Evolutionary conservation across 1,140 invertebrate species (phyloP), one percentile per base, ranked within the genome.

Genomic region (Calliphora vicina): DNA sequence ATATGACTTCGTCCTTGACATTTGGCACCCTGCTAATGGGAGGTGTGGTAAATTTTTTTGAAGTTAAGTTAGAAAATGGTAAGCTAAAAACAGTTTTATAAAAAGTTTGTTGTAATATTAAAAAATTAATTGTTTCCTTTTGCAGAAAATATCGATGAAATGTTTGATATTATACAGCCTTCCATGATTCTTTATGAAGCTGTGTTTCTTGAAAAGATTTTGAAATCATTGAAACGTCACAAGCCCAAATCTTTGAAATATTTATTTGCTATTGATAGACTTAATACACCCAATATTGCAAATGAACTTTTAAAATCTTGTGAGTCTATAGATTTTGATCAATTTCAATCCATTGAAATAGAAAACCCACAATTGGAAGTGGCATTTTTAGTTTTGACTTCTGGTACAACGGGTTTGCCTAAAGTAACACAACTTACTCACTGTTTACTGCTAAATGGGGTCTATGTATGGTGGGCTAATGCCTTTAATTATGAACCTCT

Each of bases 121-220:
- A 1, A 67, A 25, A 23, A 10, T 25, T 57, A 3, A 15, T 57
- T 67, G 23, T 23, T 67, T 10, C 1, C 1, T 61, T 61, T 1
- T 61, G 17, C 26, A 81, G 80, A 81, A 57, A 27, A 29, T 26
- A 25, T 61, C 0, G 23, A 12, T 2, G 2, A 61, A 15, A 43
- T 57, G 17, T 25, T 81, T 27, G 27, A 27, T 15, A 29, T 26
- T 5, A n/a, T 81, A 35, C 6, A 81, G n/a, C 80, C 80, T 15
- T 27, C 23, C 15, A 81, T 81, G 50, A 81, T 81, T 81, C 26
- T 81, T 6, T 81, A 81, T n/a, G 80, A 81, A 35, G 6, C 27
- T 17, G 27, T 10, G 12, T 81, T 61, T 35, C 15, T 23, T 17
- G 15, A 81, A 2, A 67, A 81, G 9, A n/a, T 81, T 27, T 1